Base-by-base conservation (phyloP, 2,113 vertebrate species). In the Takifugu bimaculatus region DNA sequence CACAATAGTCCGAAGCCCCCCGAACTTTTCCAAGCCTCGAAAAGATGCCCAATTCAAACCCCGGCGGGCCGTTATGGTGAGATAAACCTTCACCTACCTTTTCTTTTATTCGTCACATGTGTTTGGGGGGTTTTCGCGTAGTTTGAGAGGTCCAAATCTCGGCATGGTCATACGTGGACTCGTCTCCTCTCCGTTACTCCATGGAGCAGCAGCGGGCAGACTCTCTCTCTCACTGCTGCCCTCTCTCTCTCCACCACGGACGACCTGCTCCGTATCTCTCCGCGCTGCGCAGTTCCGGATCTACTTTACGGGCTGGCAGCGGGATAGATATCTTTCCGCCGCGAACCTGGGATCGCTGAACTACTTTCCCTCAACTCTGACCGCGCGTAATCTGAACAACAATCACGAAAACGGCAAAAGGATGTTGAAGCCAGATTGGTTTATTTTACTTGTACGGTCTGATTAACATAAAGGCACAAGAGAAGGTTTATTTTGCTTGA, bases 231-330 rank as follows among this genome's bases (percentile, higher is more conserved):
- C 73, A 10, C 71, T 32, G 29, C 50, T 15, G 74, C 45, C 15
- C 63, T 39, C 68, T 64, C 78, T 35, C 71, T 65, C 78, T 79
- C 74, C 77, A 32, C 77, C 48, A 50, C 48, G 20, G 5, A 10
- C 53, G 80, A 64, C 26, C 63, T 54, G 60, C 57, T 25, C 14
- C 9, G 78, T 90, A 91, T 91, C 88, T 74, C 59, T 91, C 89
- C 91, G 90, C 85, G 64, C 58, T 59, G 29, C 81, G 80, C 68
- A 80, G 49, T 86, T 68, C 91, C 90, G 92, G 93, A 92, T 91
- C 92, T 93, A 86, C 88, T 93, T 48, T 93, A 79, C 80, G 20
- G 64, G 54, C 57, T 69, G 82, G 78, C 75, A 78, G 20, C 65
- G 57, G 68, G 68, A 56, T 65, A 42, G 54, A 74, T 79, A 66